Base-by-base conservation (phyloP, 2,797 vertebrate genomes). In the Hozukius guyotensis region DNA sequence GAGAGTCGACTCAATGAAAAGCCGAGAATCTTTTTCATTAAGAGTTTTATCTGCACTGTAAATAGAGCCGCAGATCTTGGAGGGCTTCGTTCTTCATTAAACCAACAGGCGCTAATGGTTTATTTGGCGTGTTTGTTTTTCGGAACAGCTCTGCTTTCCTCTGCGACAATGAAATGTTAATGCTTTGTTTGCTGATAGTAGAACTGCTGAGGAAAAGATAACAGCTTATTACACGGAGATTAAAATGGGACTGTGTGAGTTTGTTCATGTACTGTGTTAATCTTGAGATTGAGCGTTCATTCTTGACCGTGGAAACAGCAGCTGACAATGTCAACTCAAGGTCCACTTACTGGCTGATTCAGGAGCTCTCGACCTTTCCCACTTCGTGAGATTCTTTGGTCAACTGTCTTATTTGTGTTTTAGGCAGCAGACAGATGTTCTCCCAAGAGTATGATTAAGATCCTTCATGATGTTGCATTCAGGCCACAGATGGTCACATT, bases 161-260 rank as follows among this genome's bases (percentile, higher is more conserved):
- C 75, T 53, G 64, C 20, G 5, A 57, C 10, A 9, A 72, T 87
- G 42, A 84, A 88, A 84, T 81, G 71, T 84, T 89, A 81, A 87
- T 87, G 83, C 78, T 77, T 46, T 85, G 88, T 89, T 85, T 89
- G 83, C 78, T 42, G 72, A 68, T 64, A 16, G 70, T 57, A 3
- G 29, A 76, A 59, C 71, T 29, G 84, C 70, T 1, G 62, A 70
- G 77, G 65, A 63, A 9, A 38, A 61, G 81, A 81, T 68, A 88
- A 68, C 38, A 29, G 73, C 53, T 49, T 13, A 42, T 81, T 80
- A 81, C 80, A 69, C 0, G 36, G 71, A 63, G 57, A 73, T 77
- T 84, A 65, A 60, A 62, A 25, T 1, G 6, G 0, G 34, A 31
- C 18, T 2, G 27, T 4, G 18, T 29, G 61, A 81, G 20, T 12